Evolutionary conservation across 2,113 vertebrate species (phyloP).

Genomic region (Ammodytes dubius): DNA sequence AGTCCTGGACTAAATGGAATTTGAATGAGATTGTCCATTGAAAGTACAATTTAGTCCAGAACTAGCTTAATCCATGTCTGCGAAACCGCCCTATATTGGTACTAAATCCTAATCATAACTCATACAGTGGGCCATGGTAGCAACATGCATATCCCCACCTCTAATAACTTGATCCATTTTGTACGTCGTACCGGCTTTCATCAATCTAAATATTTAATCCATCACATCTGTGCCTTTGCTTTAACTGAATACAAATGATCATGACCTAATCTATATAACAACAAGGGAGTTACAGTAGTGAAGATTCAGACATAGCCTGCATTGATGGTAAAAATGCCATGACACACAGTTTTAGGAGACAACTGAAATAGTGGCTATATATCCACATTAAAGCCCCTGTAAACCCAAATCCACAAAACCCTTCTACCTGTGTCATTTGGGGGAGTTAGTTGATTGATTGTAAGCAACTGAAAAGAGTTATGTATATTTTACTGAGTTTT

Average conservation of each 20-base stretch:
- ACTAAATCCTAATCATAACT: neutral
- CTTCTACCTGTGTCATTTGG: too few species aligned
- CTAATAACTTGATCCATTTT: neutral
- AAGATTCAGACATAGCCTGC: neutral
- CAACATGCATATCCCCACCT: neutral
- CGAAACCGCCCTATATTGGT: too few species aligned
- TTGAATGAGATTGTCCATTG: too few species aligned
- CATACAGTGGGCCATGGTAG: neutral
- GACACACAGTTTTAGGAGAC: neutral
- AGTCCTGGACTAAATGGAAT: too few species aligned
- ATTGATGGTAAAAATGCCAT: neutral
- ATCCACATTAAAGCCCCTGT: neutral
- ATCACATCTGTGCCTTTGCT: neutral
- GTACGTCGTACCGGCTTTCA: neutral
- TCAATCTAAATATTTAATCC: neutral
- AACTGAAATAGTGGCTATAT: neutral
- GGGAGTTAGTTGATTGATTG: too few species aligned
- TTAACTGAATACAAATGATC: neutral
- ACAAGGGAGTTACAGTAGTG: neutral
- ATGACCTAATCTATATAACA: neutral
- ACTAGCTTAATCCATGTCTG: too few species aligned
- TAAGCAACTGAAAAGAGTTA: too few species aligned
- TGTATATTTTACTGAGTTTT: too few species aligned
- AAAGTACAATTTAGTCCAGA: too few species aligned
- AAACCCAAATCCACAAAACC: too few species aligned